phyloP scores from a whole-genome alignment of 2,888 invertebrate genomes.

The Dolomedes plantarius region DNA sequence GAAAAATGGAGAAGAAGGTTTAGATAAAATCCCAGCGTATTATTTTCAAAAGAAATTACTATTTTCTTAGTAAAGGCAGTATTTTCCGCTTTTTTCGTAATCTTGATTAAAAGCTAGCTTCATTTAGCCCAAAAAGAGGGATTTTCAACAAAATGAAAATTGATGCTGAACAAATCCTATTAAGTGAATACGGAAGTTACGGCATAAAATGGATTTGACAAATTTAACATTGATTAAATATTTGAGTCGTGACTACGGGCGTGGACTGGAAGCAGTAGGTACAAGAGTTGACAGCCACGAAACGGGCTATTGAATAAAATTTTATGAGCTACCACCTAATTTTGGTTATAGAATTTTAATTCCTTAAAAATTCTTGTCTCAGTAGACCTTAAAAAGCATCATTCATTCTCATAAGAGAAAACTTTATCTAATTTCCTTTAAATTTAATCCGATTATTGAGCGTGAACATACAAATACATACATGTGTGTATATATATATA shows the following conservation, averaged over 20 bases:
- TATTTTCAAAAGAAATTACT: neutral
- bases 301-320: conserved; percentile 62
- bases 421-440: too few relatives aligned
- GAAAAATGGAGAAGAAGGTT: neutral
- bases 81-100: neutral
- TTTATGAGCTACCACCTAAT: conserved; percentile 58
- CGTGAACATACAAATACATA: too few relatives aligned
- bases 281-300: conserved; percentile 57
- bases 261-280: neutral
- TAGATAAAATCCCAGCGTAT: neutral
- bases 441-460: too few relatives aligned
- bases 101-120: neutral
- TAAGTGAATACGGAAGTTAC: neutral
- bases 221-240: conserved; percentile 34
- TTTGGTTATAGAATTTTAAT: conserved; percentile 54
- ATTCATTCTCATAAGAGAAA: too few relatives aligned
- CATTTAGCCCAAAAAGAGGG: neutral
- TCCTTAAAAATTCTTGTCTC: conserved; percentile 54
- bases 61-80: neutral
- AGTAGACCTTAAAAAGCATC: neutral
- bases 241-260: neutral
- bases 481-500: too few relatives aligned
- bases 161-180: neutral
- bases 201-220: neutral
- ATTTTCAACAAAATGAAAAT: neutral